Conservation (phyloP, 2,797 vertebrate genomes). For the Psittacula derbiana region DNA sequence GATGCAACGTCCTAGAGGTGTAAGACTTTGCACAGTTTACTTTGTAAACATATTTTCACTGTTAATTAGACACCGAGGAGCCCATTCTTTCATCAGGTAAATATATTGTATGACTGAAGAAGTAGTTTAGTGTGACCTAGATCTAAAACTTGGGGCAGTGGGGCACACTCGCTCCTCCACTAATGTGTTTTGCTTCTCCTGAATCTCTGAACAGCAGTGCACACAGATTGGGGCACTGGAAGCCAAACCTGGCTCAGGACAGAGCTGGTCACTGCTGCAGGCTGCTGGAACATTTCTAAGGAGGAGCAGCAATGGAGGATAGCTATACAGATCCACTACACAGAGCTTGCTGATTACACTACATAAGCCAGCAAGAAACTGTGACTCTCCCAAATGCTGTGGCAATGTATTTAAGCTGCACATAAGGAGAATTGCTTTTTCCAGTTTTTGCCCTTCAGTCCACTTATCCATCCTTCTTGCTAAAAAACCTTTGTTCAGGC, state of each 20-base stretch:
- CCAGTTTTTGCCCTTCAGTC: not conserved
- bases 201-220: not conserved
- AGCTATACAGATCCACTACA: not conserved
- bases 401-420: not conserved
- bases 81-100: not conserved
- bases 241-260: not conserved
- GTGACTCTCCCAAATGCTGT: not conserved
- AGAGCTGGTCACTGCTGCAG: not conserved
- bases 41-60: not conserved
- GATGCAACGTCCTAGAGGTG: not conserved
- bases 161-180: not conserved
- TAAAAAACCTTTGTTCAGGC: not conserved
- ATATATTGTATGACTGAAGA: not conserved
- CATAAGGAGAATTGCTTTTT: not conserved
- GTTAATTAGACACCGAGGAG: not conserved
- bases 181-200: not conserved
- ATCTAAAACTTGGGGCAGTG: not conserved
- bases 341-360: not conserved
- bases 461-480: not conserved
- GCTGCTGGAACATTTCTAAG: not conserved
- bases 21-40: not conserved
- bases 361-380: not conserved
- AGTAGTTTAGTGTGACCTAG: not conserved
- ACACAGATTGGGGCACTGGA: not conserved
- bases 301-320: not conserved